phyloP scores from a whole-genome alignment of 2,113 vertebrate species.

The Malaclemys terrapin region DNA sequence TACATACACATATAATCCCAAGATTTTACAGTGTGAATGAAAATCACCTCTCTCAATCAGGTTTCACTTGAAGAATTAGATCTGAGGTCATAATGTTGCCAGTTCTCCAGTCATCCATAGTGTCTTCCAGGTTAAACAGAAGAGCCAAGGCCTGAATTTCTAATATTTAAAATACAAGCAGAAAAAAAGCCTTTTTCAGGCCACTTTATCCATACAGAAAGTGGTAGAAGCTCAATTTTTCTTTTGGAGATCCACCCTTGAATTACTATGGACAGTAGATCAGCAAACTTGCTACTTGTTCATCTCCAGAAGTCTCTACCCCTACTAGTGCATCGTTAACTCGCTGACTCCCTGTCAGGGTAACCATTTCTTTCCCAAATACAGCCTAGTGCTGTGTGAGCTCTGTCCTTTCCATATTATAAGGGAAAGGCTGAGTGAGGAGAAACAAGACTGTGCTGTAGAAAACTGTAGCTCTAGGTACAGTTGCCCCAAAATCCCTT shows the following conservation, averaged over 20 bases:
- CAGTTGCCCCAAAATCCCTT: not conserved
- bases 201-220: not conserved
- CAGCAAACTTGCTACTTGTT: not conserved
- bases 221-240: not conserved
- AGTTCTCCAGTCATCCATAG: not conserved
- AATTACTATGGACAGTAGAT: not conserved
- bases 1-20: not conserved
- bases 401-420: not conserved
- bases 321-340: fast-evolving
- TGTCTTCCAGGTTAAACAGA: not conserved
- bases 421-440: not conserved
- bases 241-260: not conserved
- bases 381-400: not conserved
- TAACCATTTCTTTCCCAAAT: not conserved
- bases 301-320: fast-evolving
- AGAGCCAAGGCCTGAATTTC: not conserved
- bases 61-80: not conserved
- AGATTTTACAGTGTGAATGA: not conserved
- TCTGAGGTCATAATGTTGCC: not conserved
- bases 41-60: not conserved
- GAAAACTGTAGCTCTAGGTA: fast-evolving
- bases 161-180: not conserved
- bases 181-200: not conserved
- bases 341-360: not conserved
- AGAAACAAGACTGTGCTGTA: not conserved